Evolutionary conservation across 2,888 invertebrate genomes (phyloP).

Genomic region (Eulithis prunata): DNA sequence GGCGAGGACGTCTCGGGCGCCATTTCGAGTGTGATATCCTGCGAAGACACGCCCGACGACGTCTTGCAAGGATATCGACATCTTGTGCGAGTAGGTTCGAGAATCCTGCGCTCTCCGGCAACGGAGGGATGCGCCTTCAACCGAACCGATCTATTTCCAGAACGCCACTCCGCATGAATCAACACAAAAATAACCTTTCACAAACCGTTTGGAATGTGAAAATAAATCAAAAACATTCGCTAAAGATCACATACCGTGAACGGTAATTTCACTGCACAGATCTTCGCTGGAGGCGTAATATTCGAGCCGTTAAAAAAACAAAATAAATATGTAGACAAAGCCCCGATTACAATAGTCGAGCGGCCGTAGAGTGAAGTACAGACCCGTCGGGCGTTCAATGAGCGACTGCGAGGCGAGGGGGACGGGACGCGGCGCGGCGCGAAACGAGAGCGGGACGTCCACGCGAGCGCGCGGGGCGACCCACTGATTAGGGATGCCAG

Average conservation of each 20-base stretch:
- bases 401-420: constrained; percentile 68
- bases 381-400: constrained; percentile 71
- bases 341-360: constrained; percentile 67
- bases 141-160: constrained; percentile 81
- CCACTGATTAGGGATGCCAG: constrained; percentile 51
- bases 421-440: constrained; percentile 41
- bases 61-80: constrained; percentile 42
- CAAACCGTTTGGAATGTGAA: constrained; percentile 74
- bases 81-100: constrained; percentile 56
- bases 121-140: constrained; percentile 76
- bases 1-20: constrained; percentile 72
- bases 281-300: constrained; percentile 66
- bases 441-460: constrained; percentile 42
- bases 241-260: constrained; percentile 78
- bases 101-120: constrained; percentile 64
- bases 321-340: constrained; percentile 68
- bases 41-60: constrained; percentile 74
- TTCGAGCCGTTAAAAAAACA: constrained; percentile 65
- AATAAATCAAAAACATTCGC: constrained; percentile 67
- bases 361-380: constrained; percentile 66
- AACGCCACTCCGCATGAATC: constrained; percentile 82
- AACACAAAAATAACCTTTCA: constrained; percentile 84
- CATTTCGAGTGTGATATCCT: constrained; percentile 69
- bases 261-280: constrained; percentile 78
- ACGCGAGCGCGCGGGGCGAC: constrained; percentile 49